Evolutionary conservation across 2,888 invertebrate genomes (phyloP).

Genomic region (Nasonovia ribisnigri): DNA sequence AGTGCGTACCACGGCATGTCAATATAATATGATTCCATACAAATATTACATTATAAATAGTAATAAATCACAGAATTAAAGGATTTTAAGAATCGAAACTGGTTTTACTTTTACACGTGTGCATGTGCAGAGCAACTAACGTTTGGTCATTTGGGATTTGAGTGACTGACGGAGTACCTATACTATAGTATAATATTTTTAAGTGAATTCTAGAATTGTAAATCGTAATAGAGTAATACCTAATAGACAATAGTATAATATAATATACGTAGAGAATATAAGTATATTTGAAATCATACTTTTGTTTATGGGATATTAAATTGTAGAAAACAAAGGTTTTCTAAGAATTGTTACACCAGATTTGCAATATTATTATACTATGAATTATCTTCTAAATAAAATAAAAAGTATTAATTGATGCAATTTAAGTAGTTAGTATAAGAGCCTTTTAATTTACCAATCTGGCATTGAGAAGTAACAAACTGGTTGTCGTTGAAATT

Average conservation of each 20-base stretch:
- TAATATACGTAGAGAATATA: too few relatives aligned
- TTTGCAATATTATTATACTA: not conserved
- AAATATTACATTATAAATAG: not conserved
- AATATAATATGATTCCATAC: not conserved
- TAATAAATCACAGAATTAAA: not conserved
- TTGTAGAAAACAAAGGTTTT: not conserved
- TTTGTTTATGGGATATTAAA: not conserved
- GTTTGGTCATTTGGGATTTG: not conserved
- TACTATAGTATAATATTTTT: not conserved
- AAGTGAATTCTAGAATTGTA: not conserved
- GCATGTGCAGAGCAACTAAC: not conserved
- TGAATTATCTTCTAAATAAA: not conserved
- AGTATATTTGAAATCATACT: not conserved
- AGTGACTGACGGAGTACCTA: not conserved
- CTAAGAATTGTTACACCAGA: not conserved
- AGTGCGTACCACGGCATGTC: not conserved
- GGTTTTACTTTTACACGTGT: not conserved
- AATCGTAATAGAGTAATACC: not conserved
- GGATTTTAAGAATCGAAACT: not conserved
- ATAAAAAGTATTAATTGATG: not conserved
- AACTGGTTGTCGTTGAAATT: not conserved
- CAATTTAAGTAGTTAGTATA: not conserved
- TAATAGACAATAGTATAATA: not conserved
- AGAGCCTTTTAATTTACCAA: not conserved
- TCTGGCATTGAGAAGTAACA: not conserved